Evolutionary conservation across 1,140 invertebrate species (phyloP).

Genomic region (Latrodectus geometricus): DNA sequence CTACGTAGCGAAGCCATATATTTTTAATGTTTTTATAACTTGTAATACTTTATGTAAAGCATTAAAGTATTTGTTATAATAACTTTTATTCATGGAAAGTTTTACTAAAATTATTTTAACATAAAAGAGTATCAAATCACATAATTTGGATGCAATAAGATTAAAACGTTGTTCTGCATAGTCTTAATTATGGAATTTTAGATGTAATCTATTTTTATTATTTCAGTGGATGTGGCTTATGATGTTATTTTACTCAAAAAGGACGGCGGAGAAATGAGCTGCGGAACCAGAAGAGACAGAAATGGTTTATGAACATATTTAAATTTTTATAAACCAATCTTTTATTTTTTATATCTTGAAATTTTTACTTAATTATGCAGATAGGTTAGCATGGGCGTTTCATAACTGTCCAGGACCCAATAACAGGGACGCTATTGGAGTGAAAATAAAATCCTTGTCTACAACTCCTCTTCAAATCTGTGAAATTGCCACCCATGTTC

Average conservation of each 20-base stretch:
- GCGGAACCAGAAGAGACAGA: constrained; percentile 9
- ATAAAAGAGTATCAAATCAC: too few species aligned
- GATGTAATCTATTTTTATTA: background rate
- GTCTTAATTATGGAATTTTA: too few species aligned
- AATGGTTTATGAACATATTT: background rate
- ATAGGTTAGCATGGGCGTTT: constrained; percentile 20
- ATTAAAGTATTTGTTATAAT: too few species aligned
- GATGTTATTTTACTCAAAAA: constrained; percentile 33
- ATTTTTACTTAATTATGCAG: constrained; percentile 11
- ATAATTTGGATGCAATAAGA: too few species aligned
- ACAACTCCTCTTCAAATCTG: constrained; percentile 10
- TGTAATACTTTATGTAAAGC: too few species aligned
- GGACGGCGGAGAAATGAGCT: constrained; percentile 16
- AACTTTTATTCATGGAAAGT: too few species aligned
- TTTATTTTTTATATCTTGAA: background rate
- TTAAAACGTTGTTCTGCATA: too few species aligned
- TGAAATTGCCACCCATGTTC: constrained; percentile 29
- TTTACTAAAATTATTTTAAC: too few species aligned
- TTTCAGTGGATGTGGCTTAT: constrained; percentile 38
- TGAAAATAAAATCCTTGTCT: constrained; percentile 22
- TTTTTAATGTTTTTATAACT: too few species aligned
- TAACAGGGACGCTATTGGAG: constrained; percentile 7
- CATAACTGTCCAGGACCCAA: constrained; percentile 52
- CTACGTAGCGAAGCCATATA: too few species aligned
- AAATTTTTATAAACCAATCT: background rate